Evolutionary conservation across 2,888 invertebrate genomes (phyloP).

Genomic region (Mylabris sibirica): DNA sequence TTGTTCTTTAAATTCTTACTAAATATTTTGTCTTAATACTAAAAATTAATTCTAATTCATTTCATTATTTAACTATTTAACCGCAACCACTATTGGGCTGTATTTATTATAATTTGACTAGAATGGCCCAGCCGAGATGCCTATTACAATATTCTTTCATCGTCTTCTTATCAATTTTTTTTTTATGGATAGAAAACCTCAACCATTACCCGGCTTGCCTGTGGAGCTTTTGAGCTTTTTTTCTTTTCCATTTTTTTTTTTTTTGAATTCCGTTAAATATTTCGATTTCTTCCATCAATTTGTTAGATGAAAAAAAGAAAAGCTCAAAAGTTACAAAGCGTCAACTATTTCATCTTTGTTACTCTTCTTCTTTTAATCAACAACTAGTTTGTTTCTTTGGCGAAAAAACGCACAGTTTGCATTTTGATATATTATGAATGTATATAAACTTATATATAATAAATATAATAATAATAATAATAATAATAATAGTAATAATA

Average conservation of each 20-base stretch:
- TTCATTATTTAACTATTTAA: constrained; percentile 56
- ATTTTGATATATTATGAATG: constrained; percentile 59
- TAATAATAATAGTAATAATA: constrained; percentile 1
- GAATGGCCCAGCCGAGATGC: constrained; percentile 60
- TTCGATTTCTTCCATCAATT: not conserved
- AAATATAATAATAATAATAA: not conserved
- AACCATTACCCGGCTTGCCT: constrained; percentile 48
- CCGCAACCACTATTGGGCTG: constrained; percentile 56
- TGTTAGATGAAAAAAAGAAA: constrained; percentile 30
- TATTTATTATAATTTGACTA: constrained; percentile 61
- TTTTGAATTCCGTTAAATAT: not conserved
- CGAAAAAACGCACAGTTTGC: constrained; percentile 58
- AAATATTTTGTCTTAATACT: constrained; percentile 57
- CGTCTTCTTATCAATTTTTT: constrained; percentile 23
- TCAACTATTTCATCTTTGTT: constrained; percentile 57
- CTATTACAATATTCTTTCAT: constrained; percentile 29
- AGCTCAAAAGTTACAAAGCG: constrained; percentile 52
- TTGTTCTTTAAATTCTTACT: constrained; percentile 53
- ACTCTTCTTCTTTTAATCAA: constrained; percentile 41
- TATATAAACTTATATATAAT: constrained; percentile 44
- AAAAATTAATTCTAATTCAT: constrained; percentile 58
- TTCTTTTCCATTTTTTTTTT: not conserved
- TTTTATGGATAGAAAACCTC: constrained; percentile 20
- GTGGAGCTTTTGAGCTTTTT: constrained; percentile 5
- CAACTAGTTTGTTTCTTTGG: constrained; percentile 57